These are phyloP conservation scores for Ips nitidus DNA, from an alignment of 1,140 invertebrate species.

Conservation along the genomic window DNA sequence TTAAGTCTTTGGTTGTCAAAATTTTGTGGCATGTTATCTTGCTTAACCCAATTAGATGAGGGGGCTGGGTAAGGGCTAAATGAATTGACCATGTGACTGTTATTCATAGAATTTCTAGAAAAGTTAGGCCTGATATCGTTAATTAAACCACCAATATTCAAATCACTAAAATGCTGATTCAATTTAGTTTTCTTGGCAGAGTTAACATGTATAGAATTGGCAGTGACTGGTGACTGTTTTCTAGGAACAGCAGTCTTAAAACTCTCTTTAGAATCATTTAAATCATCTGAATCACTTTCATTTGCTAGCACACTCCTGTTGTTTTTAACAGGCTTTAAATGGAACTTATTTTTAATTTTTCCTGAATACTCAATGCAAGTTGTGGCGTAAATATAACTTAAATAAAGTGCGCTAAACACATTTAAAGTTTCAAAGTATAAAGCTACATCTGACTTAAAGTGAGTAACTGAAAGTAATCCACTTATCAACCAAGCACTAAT, in stretches of 20 bases:
- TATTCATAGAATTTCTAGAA: too few relatives aligned
- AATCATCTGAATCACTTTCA: constrained; percentile 13
- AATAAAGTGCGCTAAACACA: constrained; percentile 22
- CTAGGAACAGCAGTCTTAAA: constrained; percentile 9
- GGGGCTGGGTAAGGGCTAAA: too few relatives aligned
- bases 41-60: too few relatives aligned
- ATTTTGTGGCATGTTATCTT: too few relatives aligned
- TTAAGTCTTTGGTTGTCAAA: too few relatives aligned
- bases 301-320: constrained; percentile 13
- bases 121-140: not conserved
- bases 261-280: constrained; percentile 10
- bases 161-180: constrained; percentile 22
- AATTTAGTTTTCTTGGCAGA: constrained; percentile 12
- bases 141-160: constrained; percentile 22
- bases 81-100: too few relatives aligned
- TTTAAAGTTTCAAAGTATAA: constrained; percentile 32
- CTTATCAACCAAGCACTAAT: constrained; percentile 36
- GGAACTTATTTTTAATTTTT: constrained; percentile 2
- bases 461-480: constrained; percentile 21
- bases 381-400: constrained; percentile 5
- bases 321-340: constrained; percentile 9
- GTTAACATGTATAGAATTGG: not conserved
- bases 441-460: constrained; percentile 20
- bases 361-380: too few relatives aligned
- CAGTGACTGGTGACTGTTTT: constrained; percentile 11